A percentile compares a stretch with the other conserved stretches of the same genome.
Conservation (phyloP, 2,113 vertebrate genomes). For the Lynx canadensis region DNA sequence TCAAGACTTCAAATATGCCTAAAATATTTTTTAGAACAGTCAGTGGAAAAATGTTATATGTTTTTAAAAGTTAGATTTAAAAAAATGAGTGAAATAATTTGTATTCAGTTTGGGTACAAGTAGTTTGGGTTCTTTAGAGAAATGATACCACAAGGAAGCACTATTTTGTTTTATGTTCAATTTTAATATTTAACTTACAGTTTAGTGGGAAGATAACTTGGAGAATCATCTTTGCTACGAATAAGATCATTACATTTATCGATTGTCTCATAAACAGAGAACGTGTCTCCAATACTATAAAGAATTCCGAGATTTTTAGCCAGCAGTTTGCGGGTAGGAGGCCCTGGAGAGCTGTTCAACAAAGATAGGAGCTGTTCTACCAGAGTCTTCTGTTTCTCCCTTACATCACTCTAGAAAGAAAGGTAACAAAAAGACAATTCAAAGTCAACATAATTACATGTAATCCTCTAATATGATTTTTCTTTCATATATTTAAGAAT, state of each 20-base stretch:
- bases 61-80: background rate
- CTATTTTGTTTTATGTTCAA: background rate
- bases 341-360: slow-evolving; percentile 93
- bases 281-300: slow-evolving; percentile 92
- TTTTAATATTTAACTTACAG: slow-evolving; percentile 89
- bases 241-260: slow-evolving; percentile 96
- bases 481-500: slow-evolving; percentile 40
- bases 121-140: slow-evolving; percentile 39
- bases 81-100: slow-evolving; percentile 53
- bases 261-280: slow-evolving; percentile 91
- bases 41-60: background rate
- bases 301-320: slow-evolving; percentile 92
- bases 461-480: background rate
- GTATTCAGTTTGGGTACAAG: slow-evolving; percentile 36
- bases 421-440: slow-evolving; percentile 49
- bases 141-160: background rate
- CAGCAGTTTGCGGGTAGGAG: slow-evolving; percentile 92
- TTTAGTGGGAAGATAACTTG: slow-evolving; percentile 94
- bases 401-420: slow-evolving; percentile 89
- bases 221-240: slow-evolving; percentile 96
- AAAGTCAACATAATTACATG: slow-evolving; percentile 37
- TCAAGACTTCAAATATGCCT: background rate
- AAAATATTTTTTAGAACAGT: slow-evolving; percentile 13
- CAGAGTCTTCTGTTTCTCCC: slow-evolving; percentile 92
- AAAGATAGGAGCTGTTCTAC: slow-evolving; percentile 91